phyloP scores from a whole-genome alignment of 2,888 invertebrate genomes.

The Metallyticus violacea region DNA sequence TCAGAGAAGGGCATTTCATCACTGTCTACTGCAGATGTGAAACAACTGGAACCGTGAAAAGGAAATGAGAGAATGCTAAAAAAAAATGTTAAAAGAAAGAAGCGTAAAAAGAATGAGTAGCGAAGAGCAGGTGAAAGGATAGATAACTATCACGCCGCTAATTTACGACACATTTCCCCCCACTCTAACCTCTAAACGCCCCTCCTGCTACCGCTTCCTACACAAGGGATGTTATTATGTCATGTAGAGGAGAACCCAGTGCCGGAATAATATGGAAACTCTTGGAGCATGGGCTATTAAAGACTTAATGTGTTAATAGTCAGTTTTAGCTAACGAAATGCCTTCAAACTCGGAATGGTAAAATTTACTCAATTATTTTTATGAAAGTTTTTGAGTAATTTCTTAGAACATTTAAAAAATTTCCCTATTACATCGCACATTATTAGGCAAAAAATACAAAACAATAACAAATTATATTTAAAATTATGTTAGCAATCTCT shows the following conservation, averaged over 20 bases:
- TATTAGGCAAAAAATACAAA: too few relatives aligned
- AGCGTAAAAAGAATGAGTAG: conserved; percentile 24
- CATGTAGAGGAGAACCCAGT: not conserved
- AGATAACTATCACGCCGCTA: conserved; percentile 19
- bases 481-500: too few relatives aligned
- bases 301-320: too few relatives aligned
- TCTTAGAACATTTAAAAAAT: too few relatives aligned
- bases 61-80: conserved; percentile 16
- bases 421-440: too few relatives aligned
- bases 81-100: not conserved
- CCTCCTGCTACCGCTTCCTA: not conserved
- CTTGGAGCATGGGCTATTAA: too few relatives aligned
- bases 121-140: conserved; percentile 25
- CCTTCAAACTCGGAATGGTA: too few relatives aligned
- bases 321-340: too few relatives aligned
- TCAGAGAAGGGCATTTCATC: conserved; percentile 15
- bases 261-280: not conserved
- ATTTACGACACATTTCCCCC: conserved; percentile 18
- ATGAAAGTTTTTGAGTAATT: too few relatives aligned
- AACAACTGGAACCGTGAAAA: conserved; percentile 12
- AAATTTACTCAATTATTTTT: too few relatives aligned
- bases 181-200: not conserved
- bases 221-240: not conserved
- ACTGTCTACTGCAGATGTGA: conserved; percentile 20
- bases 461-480: too few relatives aligned